Conservation (phyloP, 2,113 vertebrate species). For the Podarcis muralis region DNA sequence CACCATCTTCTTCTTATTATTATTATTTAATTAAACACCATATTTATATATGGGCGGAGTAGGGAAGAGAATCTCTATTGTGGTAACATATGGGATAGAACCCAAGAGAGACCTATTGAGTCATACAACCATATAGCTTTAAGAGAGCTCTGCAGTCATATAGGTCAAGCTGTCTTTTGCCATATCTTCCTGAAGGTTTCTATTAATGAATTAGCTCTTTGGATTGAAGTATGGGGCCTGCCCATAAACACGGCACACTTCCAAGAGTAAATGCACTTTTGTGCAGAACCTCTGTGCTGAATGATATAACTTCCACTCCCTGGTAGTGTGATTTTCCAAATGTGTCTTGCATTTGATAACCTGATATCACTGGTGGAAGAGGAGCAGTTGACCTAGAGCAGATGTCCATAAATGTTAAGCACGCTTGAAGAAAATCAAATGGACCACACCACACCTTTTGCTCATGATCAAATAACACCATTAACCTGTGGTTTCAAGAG, state of each 20-base stretch:
- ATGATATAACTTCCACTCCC: neutral
- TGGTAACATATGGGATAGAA: neutral
- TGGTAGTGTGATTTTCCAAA: neutral
- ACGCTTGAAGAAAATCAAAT: neutral
- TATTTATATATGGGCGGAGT: slow-evolving; percentile 6
- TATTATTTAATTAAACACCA: neutral
- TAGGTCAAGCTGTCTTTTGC: neutral
- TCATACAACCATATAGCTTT: neutral
- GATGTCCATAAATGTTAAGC: neutral
- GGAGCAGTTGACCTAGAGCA: neutral
- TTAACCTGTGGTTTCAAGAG: slow-evolving; percentile 8
- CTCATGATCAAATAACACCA: neutral
- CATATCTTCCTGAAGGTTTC: neutral
- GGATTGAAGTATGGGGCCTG: slow-evolving; percentile 15
- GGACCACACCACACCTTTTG: neutral
- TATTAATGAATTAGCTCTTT: neutral
- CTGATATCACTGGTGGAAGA: slow-evolving; percentile 7
- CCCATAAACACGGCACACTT: neutral
- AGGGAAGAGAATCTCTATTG: neutral
- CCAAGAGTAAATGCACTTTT: slow-evolving; percentile 7
- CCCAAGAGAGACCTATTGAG: neutral
- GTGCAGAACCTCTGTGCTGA: neutral
- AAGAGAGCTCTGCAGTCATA: neutral
- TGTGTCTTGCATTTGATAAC: neutral
- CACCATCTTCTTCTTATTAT: slow-evolving; percentile 1